Evolutionary conservation across 2,113 vertebrate species (phyloP).

Genomic region (Trogon surrucura): DNA sequence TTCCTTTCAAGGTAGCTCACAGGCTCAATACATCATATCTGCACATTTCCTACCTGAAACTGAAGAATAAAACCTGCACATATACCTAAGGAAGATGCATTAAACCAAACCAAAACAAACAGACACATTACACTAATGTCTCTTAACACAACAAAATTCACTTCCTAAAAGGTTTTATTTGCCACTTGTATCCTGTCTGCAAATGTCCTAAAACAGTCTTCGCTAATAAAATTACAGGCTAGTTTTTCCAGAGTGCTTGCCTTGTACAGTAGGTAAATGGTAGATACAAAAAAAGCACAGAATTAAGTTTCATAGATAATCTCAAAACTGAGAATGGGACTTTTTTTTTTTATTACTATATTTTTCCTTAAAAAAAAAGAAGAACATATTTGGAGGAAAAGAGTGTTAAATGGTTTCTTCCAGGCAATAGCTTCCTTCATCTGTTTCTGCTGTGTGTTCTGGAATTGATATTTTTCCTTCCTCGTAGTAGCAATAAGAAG

Average conservation of each 20-base stretch:
- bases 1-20: background rate
- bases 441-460: background rate
- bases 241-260: background rate
- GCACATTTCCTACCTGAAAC: background rate
- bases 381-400: background rate
- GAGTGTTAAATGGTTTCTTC: accelerated
- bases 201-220: background rate
- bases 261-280: background rate
- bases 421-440: background rate
- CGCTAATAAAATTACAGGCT: background rate
- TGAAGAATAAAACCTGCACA: background rate
- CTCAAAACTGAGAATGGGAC: background rate
- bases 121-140: background rate
- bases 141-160: background rate
- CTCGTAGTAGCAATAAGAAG: background rate
- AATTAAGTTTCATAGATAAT: background rate
- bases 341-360: background rate
- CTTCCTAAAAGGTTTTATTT: background rate
- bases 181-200: background rate
- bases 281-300: background rate
- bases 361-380: background rate
- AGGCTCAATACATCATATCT: background rate
- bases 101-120: background rate
- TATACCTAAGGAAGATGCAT: background rate
- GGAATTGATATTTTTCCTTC: background rate